Percentiles rank a stretch among this genome's conserved stretches.
Conservation (phyloP, 2,113 vertebrate genomes). For the Myrmecophaga tridactyla region DNA sequence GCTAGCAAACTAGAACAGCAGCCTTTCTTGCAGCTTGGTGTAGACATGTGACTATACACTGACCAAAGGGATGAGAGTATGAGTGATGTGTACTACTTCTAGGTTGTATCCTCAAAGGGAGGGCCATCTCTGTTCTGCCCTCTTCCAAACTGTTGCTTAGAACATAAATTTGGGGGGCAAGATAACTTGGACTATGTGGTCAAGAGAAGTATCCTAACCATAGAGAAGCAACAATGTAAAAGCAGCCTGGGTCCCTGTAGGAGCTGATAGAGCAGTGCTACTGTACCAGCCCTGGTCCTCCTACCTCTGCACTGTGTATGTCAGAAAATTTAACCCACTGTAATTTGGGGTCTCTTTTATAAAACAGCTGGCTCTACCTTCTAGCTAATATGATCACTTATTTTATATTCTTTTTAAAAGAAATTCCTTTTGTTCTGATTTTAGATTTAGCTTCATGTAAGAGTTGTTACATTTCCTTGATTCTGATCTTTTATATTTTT, state of each 20-base stretch:
- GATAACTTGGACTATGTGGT: background rate
- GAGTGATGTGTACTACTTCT: background rate
- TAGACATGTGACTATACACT: background rate
- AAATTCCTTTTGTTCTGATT: background rate
- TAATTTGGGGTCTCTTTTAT: background rate
- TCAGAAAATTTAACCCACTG: background rate
- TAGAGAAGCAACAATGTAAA: background rate
- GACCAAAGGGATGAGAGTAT: background rate
- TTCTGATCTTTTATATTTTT: background rate
- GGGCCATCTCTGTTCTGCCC: background rate
- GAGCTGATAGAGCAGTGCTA: background rate
- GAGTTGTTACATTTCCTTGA: background rate
- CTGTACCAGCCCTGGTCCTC: background rate
- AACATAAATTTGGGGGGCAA: background rate
- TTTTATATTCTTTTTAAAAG: background rate
- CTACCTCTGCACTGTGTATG: background rate
- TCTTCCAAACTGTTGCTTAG: background rate
- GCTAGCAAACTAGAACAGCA: too few relatives aligned
- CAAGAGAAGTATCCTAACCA: background rate
- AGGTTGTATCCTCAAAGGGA: background rate
- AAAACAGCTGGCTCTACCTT: background rate
- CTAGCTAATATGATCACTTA: background rate
- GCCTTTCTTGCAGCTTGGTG: background rate
- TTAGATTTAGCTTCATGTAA: background rate
- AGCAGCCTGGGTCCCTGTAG: background rate